phyloP scores from a whole-genome alignment of 2,113 vertebrate genomes.

The Chaetodon trifascialis region DNA sequence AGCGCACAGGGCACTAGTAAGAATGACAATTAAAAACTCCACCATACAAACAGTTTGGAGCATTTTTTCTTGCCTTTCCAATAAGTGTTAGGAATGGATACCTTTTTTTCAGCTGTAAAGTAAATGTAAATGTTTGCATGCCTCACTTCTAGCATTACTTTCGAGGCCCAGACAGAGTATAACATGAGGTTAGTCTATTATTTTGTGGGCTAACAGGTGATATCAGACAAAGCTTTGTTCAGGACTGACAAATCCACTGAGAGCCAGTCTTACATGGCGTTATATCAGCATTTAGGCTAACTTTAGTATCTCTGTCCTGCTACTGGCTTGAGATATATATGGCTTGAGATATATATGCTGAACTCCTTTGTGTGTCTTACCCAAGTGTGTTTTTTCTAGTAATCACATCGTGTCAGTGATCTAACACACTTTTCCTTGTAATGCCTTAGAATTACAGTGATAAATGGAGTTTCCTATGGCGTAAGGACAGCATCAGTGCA shows the following conservation, averaged over 20 bases:
- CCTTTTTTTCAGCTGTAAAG: background rate
- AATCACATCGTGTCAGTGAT: too few relatives aligned
- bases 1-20: background rate
- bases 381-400: background rate
- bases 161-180: background rate
- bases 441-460: too few relatives aligned
- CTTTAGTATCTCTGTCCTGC: background rate
- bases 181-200: background rate
- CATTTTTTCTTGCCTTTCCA: background rate
- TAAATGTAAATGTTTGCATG: background rate
- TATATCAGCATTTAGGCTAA: background rate
- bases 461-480: too few relatives aligned
- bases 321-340: background rate
- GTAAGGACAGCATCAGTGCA: too few relatives aligned
- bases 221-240: background rate
- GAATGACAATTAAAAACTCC: background rate
- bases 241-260: background rate
- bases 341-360: too few relatives aligned
- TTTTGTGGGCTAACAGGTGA: background rate
- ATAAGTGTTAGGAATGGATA: too few relatives aligned
- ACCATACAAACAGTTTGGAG: background rate
- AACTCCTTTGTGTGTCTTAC: background rate
- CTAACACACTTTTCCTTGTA: too few relatives aligned
- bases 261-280: background rate
- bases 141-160: background rate